A percentile compares a stretch with the other conserved stretches of the same genome.
These are phyloP conservation scores for Morpho achilles DNA, from an alignment of 2,888 invertebrate genomes.

Conservation along the genomic window DNA sequence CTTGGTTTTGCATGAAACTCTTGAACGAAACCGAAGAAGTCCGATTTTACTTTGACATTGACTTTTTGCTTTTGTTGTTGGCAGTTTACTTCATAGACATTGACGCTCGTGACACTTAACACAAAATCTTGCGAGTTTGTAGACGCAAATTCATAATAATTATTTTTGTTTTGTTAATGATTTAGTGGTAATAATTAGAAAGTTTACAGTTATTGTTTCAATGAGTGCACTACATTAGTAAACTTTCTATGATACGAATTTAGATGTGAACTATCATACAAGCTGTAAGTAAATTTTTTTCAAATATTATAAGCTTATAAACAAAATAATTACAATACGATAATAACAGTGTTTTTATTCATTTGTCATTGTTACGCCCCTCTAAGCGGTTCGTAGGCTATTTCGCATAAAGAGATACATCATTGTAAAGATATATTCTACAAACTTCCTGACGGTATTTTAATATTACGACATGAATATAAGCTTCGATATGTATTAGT, in stretches of 20 bases:
- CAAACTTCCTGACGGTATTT: too few species aligned
- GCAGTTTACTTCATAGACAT: neutral
- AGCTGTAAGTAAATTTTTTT: conserved; percentile 6
- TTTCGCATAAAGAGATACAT: neutral
- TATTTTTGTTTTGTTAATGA: conserved; percentile 23
- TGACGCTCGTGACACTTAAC: neutral
- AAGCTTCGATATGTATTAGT: too few species aligned
- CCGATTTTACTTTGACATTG: neutral
- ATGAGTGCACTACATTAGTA: conserved; percentile 17
- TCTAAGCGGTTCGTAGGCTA: neutral
- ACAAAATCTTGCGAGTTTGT: conserved; percentile 5
- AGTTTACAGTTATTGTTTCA: conserved; percentile 17
- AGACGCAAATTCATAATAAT: conserved; percentile 11
- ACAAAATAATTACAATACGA: neutral
- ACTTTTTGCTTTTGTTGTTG: conserved; percentile 4
- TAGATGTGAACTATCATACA: conserved; percentile 19
- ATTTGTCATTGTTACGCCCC: conserved; percentile 3
- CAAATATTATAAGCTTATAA: neutral
- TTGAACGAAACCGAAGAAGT: neutral
- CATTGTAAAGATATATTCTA: too few species aligned
- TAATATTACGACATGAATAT: too few species aligned
- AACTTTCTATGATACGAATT: conserved; percentile 22
- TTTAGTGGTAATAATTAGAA: conserved; percentile 25
- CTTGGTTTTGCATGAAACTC: neutral
- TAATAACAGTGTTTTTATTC: conserved; percentile 3